Percentiles rank a stretch among this genome's conserved stretches.
Conservation (phyloP, 2,113 vertebrate species). For the Cololabis saira region DNA sequence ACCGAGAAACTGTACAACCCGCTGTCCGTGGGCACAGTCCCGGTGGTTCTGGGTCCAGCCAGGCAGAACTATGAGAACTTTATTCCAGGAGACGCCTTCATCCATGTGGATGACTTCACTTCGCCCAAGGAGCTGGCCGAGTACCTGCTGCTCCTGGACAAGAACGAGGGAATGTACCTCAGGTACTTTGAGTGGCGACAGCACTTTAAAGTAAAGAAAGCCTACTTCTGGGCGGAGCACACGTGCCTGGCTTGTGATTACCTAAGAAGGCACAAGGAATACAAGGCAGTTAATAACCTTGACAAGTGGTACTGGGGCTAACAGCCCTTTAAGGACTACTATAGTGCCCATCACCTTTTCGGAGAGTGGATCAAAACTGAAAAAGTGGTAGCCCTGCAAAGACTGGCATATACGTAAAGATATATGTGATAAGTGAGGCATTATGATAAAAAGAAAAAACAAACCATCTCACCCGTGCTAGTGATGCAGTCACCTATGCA, state of each 20-base stretch:
- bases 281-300: constrained; percentile 92
- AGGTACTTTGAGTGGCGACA: constrained; percentile 95
- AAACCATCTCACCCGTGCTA: constrained; percentile 66
- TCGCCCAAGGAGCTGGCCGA: constrained; percentile 94
- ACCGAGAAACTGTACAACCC: constrained; percentile 98
- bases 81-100: constrained; percentile 93
- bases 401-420: constrained; percentile 44
- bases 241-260: constrained; percentile 96
- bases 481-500: constrained; percentile 78
- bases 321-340: constrained; percentile 49
- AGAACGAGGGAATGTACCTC: constrained; percentile 93
- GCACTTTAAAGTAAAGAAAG: constrained; percentile 93
- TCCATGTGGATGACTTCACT: constrained; percentile 94
- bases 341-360: constrained; percentile 27
- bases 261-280: constrained; percentile 92
- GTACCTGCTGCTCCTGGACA: constrained; percentile 93
- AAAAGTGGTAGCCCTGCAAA: constrained; percentile 19
- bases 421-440: constrained; percentile 69
- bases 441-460: constrained; percentile 55
- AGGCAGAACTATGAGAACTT: constrained; percentile 97
- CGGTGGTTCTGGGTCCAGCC: constrained; percentile 91
- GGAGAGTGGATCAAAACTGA: constrained; percentile 19
- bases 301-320: constrained; percentile 98
- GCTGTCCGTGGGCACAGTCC: constrained; percentile 91
- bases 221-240: constrained; percentile 94